Base-by-base conservation (phyloP, 2,797 vertebrate genomes). In the Alauda arvensis region DNA sequence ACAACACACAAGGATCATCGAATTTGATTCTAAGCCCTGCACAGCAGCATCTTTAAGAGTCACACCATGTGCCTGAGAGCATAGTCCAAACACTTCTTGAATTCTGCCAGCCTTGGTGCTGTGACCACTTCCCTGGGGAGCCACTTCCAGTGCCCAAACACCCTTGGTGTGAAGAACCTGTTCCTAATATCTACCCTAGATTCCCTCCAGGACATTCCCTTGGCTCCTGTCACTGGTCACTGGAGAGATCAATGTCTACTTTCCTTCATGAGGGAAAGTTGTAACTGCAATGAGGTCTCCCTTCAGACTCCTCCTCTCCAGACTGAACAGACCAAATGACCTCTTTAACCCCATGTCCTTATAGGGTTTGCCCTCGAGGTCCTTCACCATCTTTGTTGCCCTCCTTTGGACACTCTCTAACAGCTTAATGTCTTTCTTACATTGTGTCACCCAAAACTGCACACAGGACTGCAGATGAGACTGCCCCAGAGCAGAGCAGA, bases 321-420 rank as follows among this genome's bases (percentile, higher is more conserved):
- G 14, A 3, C 31, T 37, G 37, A 31, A 37, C 26, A 72, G 51
- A 57, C 5, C 43, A 23, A 63, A 15, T 28, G 37, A 31, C 21
- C 18, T 65, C 79, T n/a, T n/a, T n/a, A n/a, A n/a, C n/a, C n/a
- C n/a, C n/a, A n/a, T n/a, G n/a, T 57, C 26, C 21, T 65, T 2
- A 15, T 0, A 17, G 0, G 3, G 7, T 2, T 34, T 34, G 25
- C 11, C 16, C 20, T 33, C 4, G 1, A 42, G 2, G 2, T 2
- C 9, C 16, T 56, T 57, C 52, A 57, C 37, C 8, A 8, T 23
- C 23, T 9, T n/a, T n/a, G 3, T 31, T 57, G 26, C 5, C 20
- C 21, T 65, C 21, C 43, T 82, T 49, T 25, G 23, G 21, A 31
- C 21, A 18, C 3, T 26, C 24, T 19, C 16, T 24, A 9, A 31